phyloP scores from a whole-genome alignment of 2,888 invertebrate genomes.

The Argyresthia albistria region DNA sequence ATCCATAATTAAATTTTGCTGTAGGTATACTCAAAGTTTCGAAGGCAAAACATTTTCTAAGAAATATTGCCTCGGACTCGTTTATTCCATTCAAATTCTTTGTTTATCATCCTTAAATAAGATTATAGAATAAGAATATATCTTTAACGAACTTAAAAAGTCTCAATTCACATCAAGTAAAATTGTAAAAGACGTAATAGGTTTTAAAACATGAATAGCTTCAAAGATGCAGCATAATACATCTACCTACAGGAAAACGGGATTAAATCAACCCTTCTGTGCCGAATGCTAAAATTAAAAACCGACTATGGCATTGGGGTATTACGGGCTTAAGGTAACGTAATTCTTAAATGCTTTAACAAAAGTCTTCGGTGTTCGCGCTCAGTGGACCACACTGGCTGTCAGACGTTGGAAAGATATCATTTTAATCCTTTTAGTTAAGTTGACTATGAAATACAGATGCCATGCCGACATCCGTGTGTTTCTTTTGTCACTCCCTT shows the following conservation, averaged over 20 bases:
- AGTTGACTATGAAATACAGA: conserved; percentile 70
- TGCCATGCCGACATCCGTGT: conserved; percentile 50
- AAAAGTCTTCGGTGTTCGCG: conserved; percentile 63
- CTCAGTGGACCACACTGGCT: conserved; percentile 64
- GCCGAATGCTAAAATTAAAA: conserved; percentile 61
- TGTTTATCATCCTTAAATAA: neutral
- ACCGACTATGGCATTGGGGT: conserved; percentile 63
- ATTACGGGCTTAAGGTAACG: conserved; percentile 69
- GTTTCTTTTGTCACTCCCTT: conserved; percentile 46
- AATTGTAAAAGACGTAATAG: too few species aligned
- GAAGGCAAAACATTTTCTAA: neutral
- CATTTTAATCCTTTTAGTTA: conserved; percentile 73
- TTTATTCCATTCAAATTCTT: neutral
- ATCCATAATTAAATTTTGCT: neutral
- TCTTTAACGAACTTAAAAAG: neutral
- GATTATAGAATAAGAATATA: neutral
- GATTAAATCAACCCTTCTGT: conserved; percentile 63
- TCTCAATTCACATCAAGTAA: neutral
- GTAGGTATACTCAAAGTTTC: neutral
- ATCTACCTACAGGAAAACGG: conserved; percentile 47
- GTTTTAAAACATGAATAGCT: conserved; percentile 12
- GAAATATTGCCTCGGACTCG: neutral
- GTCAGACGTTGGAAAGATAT: conserved; percentile 66
- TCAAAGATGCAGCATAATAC: conserved; percentile 32
- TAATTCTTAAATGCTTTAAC: conserved; percentile 46